A percentile compares a stretch with the other conserved stretches of the same genome.
Conservation (phyloP, 2,797 vertebrate genomes). For the Odontamblyopus rebecca region DNA sequence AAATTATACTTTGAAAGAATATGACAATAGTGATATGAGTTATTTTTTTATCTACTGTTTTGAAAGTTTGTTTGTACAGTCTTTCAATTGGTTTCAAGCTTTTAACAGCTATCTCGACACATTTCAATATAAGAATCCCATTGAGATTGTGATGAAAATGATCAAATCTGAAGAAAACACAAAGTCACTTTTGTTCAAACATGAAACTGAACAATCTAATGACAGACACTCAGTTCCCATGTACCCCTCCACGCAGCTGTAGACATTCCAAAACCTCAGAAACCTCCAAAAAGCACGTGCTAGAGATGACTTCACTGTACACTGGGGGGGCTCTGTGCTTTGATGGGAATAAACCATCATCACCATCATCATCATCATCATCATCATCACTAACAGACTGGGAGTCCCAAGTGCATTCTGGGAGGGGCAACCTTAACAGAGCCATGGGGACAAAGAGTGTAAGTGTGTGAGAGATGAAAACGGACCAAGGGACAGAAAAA, state of each 20-base stretch:
- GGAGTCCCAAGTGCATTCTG: conserved; percentile 24
- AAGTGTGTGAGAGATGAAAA: not conserved
- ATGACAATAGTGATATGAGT: too few relatives aligned
- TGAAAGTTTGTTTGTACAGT: too few relatives aligned
- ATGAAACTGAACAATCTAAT: not conserved
- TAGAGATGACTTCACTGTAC: conserved; percentile 48
- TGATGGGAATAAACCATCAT: conserved; percentile 36
- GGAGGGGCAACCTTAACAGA: conserved; percentile 17
- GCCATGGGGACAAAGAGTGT: conserved; percentile 5
- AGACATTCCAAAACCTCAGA: not conserved
- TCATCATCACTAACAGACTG: conserved; percentile 37
- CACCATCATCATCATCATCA: not conserved
- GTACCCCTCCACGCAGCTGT: not conserved
- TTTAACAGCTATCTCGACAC: not conserved
- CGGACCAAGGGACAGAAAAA: not conserved
- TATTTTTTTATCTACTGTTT: too few relatives aligned
- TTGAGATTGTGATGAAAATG: not conserved
- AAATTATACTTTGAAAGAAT: too few relatives aligned
- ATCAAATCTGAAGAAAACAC: conserved; percentile 5
- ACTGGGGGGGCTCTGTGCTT: conserved; percentile 28
- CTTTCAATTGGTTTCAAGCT: too few relatives aligned
- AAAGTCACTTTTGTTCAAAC: conserved; percentile 6
- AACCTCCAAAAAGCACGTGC: conserved; percentile 16
- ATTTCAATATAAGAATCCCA: too few relatives aligned
- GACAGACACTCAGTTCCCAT: not conserved